Evolutionary conservation across 64 coral and sea anemone species (phyloP), one percentile per base, ranked within the genome.

Genomic region (Montipora sp.): DNA sequence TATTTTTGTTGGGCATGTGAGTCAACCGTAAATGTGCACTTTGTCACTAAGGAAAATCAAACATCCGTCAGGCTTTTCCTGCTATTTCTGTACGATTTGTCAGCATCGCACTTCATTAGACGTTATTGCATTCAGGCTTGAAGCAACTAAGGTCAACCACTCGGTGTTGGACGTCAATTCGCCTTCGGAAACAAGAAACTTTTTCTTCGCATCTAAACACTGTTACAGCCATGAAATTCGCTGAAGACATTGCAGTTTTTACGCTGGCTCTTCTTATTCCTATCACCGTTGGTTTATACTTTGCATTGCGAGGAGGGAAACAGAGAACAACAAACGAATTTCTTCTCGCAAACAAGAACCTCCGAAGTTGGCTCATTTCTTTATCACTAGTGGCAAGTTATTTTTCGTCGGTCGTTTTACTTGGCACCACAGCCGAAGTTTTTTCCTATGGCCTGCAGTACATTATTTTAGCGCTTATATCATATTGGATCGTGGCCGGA

Each of bases 301-400:
- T 92, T 81, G 89, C 89, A 7, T 95, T 80, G 6, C 88, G 87
- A 7, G 93, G 93, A 77, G 87, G 87, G 68, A 94, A 89, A 44
- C 93, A 90, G 24, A 84, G 57, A 59, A 90, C 93, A 9, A 94
- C 93, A 9, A 94, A 89, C 43, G 94, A 95, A 83, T 95, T 92
- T 67, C 94, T 95, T n/a, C 77, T 95, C 24, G 94, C 89, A 4
- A 83, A 95, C 51, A 75, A 84, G 1, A 91, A 88, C 5, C 78
- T 91, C 75, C 82, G 67, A 48, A 83, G 90, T 49, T 80, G 89
- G 71, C 83, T 90, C 9, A 75, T 92, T 2, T 83, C 94, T 27
- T 51, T 95, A 7, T 95, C 94, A 13, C 82, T 95, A 12, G 61
- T 95, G 1, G 94, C 91, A 13, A 92, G 89, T 12, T 95, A 95